These are phyloP conservation scores for Atta texana DNA, from an alignment of 1,140 invertebrate genomes.

Conservation along the genomic window DNA sequence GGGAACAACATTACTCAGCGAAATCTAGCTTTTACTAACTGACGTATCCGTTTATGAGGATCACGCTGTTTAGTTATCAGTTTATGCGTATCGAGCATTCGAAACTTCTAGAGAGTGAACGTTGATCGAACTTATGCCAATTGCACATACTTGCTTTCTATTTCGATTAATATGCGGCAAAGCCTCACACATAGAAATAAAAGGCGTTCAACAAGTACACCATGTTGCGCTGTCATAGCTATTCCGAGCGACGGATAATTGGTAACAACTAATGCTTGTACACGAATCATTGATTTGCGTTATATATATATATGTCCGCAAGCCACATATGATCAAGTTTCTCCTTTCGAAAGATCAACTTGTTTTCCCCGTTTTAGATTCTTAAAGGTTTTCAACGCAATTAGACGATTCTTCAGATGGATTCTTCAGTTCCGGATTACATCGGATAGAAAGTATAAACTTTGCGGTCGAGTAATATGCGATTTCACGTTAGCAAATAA, in stretches of 20 bases:
- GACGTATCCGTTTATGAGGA: slow-evolving; percentile 52
- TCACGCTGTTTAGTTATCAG: slow-evolving; percentile 35
- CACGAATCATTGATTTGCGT: slow-evolving; percentile 43
- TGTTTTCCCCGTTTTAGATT: slow-evolving; percentile 49
- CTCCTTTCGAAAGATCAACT: slow-evolving; percentile 65
- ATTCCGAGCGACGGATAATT: slow-evolving; percentile 68
- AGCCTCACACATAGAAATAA: slow-evolving; percentile 42
- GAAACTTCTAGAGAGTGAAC: slow-evolving; percentile 25
- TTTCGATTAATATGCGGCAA: slow-evolving; percentile 75
- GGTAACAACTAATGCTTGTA: slow-evolving; percentile 49
- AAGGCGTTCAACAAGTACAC: slow-evolving; percentile 57
- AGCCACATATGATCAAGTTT: slow-evolving; percentile 55
- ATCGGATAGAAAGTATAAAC: slow-evolving; percentile 53
- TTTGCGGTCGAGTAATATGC: not conserved
- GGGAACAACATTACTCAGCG: slow-evolving; percentile 55
- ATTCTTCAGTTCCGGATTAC: slow-evolving; percentile 36
- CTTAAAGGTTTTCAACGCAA: slow-evolving; percentile 49
- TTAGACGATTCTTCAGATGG: slow-evolving; percentile 58
- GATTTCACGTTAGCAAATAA: slow-evolving; percentile 11
- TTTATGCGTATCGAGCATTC: slow-evolving; percentile 39
- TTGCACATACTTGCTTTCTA: slow-evolving; percentile 71
- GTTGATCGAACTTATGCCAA: slow-evolving; percentile 24
- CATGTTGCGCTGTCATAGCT: slow-evolving; percentile 54
- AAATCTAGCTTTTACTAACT: slow-evolving; percentile 52
- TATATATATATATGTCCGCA: not conserved